A percentile compares a stretch with the other conserved stretches of the same genome.
Conservation (phyloP, 2,113 vertebrate species). For the Macaca fascicularis region DNA sequence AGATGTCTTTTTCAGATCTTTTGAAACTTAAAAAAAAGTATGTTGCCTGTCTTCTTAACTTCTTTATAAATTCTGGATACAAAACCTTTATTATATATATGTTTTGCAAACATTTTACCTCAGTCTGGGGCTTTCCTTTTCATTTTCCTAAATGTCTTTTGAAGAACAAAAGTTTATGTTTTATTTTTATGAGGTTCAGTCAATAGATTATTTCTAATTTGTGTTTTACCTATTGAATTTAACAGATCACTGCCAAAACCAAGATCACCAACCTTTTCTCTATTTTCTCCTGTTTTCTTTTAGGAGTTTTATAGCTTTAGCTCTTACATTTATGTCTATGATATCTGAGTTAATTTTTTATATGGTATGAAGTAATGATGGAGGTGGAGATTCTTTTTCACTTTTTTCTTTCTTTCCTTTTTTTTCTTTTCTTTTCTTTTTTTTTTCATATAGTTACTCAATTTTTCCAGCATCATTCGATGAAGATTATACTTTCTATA, state of each 20-base stretch:
- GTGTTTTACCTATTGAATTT: background rate
- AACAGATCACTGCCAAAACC: background rate
- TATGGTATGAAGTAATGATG: background rate
- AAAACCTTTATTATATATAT: background rate
- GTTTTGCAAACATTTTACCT: conserved; percentile 16
- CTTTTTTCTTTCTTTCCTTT: no score
- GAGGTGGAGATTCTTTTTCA: background rate
- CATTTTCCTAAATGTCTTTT: background rate
- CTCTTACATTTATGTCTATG: background rate
- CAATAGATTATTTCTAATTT: background rate
- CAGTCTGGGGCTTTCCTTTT: background rate
- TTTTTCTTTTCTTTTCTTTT: background rate
- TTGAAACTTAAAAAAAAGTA: background rate
- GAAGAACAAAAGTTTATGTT: background rate
- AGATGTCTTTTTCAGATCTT: background rate
- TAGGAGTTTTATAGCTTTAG: background rate
- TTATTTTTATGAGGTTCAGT: background rate
- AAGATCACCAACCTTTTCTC: background rate
- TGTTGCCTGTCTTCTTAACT: background rate
- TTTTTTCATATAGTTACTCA: background rate
- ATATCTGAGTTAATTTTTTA: background rate
- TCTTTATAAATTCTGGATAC: background rate
- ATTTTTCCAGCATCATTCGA: background rate
- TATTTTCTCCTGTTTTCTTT: background rate
- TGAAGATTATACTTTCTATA: background rate